phyloP scores from a whole-genome alignment of 2,797 vertebrate species.

The Neosilurus mollespiculum region DNA sequence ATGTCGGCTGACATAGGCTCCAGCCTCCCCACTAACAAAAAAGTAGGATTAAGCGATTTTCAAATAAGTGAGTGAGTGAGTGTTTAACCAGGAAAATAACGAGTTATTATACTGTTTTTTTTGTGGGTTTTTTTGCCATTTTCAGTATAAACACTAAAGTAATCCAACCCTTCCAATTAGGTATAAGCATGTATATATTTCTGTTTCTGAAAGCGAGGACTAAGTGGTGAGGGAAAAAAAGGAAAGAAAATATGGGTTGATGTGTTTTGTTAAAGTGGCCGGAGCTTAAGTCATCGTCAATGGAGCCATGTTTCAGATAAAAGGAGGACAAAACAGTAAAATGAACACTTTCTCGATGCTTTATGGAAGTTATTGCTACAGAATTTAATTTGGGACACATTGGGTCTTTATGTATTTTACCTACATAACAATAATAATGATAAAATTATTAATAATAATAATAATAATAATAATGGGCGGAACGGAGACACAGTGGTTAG shows the following conservation, averaged over 20 bases:
- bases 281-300: neutral
- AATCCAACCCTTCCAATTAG: neutral
- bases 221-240: neutral
- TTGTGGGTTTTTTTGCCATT: too few species aligned
- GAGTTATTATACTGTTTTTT: too few species aligned
- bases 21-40: too few species aligned
- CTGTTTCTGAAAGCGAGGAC: too few species aligned
- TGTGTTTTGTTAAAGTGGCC: neutral
- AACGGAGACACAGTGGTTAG: too few species aligned
- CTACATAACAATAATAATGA: neutral
- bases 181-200: neutral
- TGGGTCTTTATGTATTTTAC: neutral
- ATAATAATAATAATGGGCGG: too few species aligned
- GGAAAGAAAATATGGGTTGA: neutral
- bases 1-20: too few species aligned
- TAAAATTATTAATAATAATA: too few species aligned
- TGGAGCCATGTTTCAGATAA: neutral
- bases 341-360: neutral
- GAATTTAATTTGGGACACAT: neutral
- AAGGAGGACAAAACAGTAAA: neutral
- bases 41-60: too few species aligned
- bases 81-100: neutral
- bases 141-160: neutral
- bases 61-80: too few species aligned
- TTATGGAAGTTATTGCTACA: neutral